Percentiles rank a stretch among this genome's conserved stretches.
These are phyloP conservation scores for Acholoe squamosa DNA, from an alignment of 2,888 invertebrate species.

Conservation along the genomic window DNA sequence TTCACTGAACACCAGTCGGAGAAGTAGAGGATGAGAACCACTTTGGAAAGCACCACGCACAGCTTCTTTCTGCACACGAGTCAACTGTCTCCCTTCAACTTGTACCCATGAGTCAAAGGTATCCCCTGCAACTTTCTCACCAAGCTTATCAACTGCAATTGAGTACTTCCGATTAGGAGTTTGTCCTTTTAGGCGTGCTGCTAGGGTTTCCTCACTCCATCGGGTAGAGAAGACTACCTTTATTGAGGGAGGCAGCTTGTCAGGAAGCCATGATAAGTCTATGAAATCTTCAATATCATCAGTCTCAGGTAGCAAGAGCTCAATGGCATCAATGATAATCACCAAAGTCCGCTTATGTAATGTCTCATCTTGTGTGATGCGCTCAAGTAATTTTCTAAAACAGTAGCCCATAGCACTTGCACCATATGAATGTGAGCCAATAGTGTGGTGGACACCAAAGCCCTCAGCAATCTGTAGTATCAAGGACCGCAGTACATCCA, in stretches of 20 bases:
- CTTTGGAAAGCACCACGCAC: not conserved
- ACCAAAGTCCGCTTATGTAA: not conserved
- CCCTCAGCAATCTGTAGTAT: conserved; percentile 26
- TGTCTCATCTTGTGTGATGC: not conserved
- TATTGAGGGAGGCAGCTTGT: not conserved
- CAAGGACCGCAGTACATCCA: conserved; percentile 11
- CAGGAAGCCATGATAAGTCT: conserved; percentile 42
- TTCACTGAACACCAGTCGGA: not conserved
- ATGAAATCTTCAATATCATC: not conserved
- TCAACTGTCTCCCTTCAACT: not conserved
- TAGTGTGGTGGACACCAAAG: not conserved
- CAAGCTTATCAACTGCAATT: not conserved
- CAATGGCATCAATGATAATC: conserved; percentile 25
- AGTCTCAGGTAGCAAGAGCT: not conserved
- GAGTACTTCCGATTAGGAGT: not conserved
- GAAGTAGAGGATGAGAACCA: conserved; percentile 1
- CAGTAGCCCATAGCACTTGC: conserved; percentile 28
- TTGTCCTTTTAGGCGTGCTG: not conserved
- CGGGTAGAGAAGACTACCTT: conserved; percentile 15
- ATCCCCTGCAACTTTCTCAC: not conserved
- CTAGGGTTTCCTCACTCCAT: not conserved
- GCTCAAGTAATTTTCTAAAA: not conserved
- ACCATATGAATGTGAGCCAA: conserved; percentile 30
- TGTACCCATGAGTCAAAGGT: conserved; percentile 15
- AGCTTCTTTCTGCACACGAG: not conserved